Base-by-base conservation (phyloP, 2,888 invertebrate species). In the Phortica okadai region DNA sequence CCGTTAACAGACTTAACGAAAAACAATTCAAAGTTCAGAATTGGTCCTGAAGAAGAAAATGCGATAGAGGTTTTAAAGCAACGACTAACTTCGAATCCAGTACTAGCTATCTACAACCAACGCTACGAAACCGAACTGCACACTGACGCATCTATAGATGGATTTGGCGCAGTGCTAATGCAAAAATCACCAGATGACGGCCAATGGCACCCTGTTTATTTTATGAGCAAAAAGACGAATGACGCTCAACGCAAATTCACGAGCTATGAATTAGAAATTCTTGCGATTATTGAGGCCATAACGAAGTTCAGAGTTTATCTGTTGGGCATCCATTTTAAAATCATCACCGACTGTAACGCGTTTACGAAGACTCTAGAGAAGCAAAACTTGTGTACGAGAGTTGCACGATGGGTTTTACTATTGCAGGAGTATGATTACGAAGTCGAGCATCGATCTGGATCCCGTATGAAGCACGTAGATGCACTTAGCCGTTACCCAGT, bases 211-310 rank as follows among this genome's bases (percentile, higher is more conserved):
- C 89, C 89, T 0, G 84, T 89, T 7, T 85, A 84, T 67, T 76
- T 74, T 16, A 88, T 78, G 64, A 89, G 88, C 67, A 77, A 83
- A 59, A 59, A 59, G 16, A 41, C 84, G 84, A n/a, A 85, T 85
- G 0, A 79, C 77, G 62, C 16, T 21, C 42, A 70, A 74, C 74
- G 80, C 16, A 66, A 81, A 1, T 88, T 84, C 74, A 83, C 86
- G 62, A 85, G 83, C 69, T 90, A 89, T 74, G 89, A 90, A 67
- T 79, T 90, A 0, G 82, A 59, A 16, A 59, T 59, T n/a, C 4
- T 90, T 73, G 88, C 88, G 0, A 76, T 90, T 11, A 54, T 73
- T 8, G 73, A 16, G 7, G 74, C 76, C 10, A 14, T 79, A 10
- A 78, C 76, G 25, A 75, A 77, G 42, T 74, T 66, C 41, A 66